Conservation (phyloP, 1,140 invertebrate genomes). For the Pygmarrhopalites habei region DNA sequence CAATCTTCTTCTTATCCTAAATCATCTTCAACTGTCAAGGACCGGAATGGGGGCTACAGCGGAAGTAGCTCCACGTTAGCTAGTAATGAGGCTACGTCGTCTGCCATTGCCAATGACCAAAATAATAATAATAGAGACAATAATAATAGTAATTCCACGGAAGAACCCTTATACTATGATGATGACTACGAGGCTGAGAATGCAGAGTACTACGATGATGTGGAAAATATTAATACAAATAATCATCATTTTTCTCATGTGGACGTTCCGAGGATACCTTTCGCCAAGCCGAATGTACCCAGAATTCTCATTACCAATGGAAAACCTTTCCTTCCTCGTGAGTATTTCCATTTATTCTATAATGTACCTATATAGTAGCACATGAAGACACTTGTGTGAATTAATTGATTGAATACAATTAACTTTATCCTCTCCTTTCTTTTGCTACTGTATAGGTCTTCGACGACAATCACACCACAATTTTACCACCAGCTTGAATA, state of each 20-base stretch:
- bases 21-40: background rate
- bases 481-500: too few species aligned
- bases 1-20: background rate
- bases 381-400: too few species aligned
- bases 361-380: too few species aligned
- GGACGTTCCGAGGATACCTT: slow-evolving; percentile 39
- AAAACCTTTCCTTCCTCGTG: slow-evolving; percentile 39
- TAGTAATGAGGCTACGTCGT: too few species aligned
- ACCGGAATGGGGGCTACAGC: background rate
- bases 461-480: slow-evolving; percentile 4
- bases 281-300: slow-evolving; percentile 37
- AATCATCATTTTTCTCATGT: slow-evolving; percentile 38
- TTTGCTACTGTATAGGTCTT: too few species aligned
- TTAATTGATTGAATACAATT: too few species aligned
- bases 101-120: too few species aligned
- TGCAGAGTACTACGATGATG: slow-evolving; percentile 32
- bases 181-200: slow-evolving; percentile 26
- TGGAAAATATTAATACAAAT: slow-evolving; percentile 24
- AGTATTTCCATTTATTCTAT: too few species aligned
- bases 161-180: slow-evolving; percentile 28
- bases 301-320: slow-evolving; percentile 37
- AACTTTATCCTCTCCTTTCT: too few species aligned
- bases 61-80: background rate
- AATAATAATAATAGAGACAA: too few species aligned
- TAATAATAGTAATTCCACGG: background rate